Evolutionary conservation across 2,888 invertebrate species (phyloP), one percentile per base, ranked within the genome.

Genomic region (Eupithecia abbreviata): DNA sequence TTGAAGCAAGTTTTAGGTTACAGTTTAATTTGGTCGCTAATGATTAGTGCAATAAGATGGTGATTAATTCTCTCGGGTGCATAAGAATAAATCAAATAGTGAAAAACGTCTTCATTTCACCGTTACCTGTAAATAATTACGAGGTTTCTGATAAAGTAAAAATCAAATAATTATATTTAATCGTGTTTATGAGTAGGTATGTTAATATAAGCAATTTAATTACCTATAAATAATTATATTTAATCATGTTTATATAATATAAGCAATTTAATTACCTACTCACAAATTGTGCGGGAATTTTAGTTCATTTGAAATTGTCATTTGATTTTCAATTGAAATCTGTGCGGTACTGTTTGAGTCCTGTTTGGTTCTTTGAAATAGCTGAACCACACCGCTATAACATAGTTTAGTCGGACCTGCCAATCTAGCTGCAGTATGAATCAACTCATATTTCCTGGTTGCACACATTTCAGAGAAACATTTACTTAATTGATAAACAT

Each of bases 1-100:
- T 79, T 77, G 69, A 70, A 81, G 78, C 79, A 80, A 77, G 82
- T 79, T 75, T 81, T 66, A 79, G 76, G 79, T 82, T 82, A 79
- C 79, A 77, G 76, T 80, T 80, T 79, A 77, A 79, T 79, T 81
- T 76, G 74, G 79, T 81, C 76, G 74, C 73, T 74, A 77, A 80
- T 79, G 75, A 79, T 62, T 71, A 77, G 66, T 76, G 75, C 18
- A 72, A 69, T 45, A 49, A 10, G 69, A 30, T 49, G 30, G 69
- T 49, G 18, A 49, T 69, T 69, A 67, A 42, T n/a, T 69, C 47
- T 4, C 18, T n/a, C n/a, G 0, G 30, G 2, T 4, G 30, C 62
- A 62, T 62, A 10, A 4, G 10, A 62, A 62, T 10, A 30, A 62
- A 62, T 30, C 1, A 62, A 58, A 30, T 30, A 62, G 4, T 30